Base-by-base conservation (phyloP, 2,888 invertebrate species). In the Chalcis sispes region DNA sequence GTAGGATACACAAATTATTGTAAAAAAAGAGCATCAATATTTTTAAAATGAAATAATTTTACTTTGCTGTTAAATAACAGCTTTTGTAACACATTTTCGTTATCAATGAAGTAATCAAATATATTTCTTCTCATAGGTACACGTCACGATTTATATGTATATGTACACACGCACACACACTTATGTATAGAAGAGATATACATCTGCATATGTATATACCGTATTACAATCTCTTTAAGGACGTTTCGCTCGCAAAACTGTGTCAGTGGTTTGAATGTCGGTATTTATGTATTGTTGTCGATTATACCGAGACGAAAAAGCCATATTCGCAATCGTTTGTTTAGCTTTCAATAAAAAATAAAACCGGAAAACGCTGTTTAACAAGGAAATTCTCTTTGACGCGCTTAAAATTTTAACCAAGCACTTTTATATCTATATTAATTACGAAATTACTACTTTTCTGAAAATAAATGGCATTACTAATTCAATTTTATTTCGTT, bases 141-240 rank as follows among this genome's bases (percentile, higher is more conserved):
- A 5, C 10, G 62, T 46, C 58, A 36, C 36, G 58, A 29, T 46
- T n/a, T 46, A 46, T 62, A 46, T 27, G 40, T 27, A 23, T n/a
- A 54, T 54, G 18, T 7, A 2, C 50, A 8, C 1, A 20, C 50
- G 20, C 20, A 13, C 27, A 15, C 13, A 54, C 23, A n/a, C n/a
- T n/a, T n/a, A n/a, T n/a, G n/a, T n/a, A n/a, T n/a, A n/a, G n/a
- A n/a, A n/a, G n/a, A n/a, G n/a, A n/a, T n/a, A 59, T 27, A 23
- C n/a, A 54, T 54, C 50, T 7, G 3, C 50, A 8, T 0, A 20
- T 18, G 20, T 20, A 13, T 54, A 15, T 25, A 54, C 23, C 59
- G 25, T n/a, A n/a, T 46, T 46, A 46, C n/a, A 62, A 46, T 62
- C 46, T 46, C 46, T 46, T 62, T 62, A 62, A 62, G 62, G 62